These are phyloP conservation scores for Megamerina dolium DNA, from an alignment of 2,888 invertebrate species.

Conservation along the genomic window DNA sequence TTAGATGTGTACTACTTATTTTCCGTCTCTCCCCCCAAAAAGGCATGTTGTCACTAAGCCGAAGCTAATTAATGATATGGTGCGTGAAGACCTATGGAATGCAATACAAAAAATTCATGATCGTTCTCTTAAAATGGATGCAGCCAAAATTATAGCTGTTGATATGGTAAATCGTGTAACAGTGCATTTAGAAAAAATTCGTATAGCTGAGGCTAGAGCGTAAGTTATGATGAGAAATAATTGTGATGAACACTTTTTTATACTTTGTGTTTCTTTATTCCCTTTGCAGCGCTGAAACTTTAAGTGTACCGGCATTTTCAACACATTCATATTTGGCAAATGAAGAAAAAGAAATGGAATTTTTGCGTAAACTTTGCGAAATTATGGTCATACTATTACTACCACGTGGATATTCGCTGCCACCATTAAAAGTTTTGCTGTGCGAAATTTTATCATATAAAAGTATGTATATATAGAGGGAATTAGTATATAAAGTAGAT, in stretches of 20 bases:
- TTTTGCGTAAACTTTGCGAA: slow-evolving; percentile 75
- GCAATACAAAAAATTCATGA: slow-evolving; percentile 70
- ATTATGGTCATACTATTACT: slow-evolving; percentile 73
- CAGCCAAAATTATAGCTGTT: slow-evolving; percentile 73
- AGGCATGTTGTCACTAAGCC: slow-evolving; percentile 62
- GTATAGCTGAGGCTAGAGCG: slow-evolving; percentile 69
- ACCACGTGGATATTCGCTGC: slow-evolving; percentile 72
- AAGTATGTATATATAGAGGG: slow-evolving; percentile 53
- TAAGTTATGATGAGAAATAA: slow-evolving; percentile 52
- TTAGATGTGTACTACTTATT: background rate
- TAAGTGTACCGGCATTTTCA: slow-evolving; percentile 63
- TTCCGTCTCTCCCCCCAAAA: too few species aligned
- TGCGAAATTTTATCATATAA: slow-evolving; percentile 79
- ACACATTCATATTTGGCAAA: slow-evolving; percentile 69
- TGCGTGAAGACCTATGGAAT: slow-evolving; percentile 78
- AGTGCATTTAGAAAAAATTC: slow-evolving; percentile 78
- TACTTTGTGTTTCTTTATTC: background rate
- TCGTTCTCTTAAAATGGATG: slow-evolving; percentile 68
- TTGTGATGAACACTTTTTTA: background rate
- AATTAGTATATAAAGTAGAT: too few species aligned
- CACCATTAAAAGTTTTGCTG: slow-evolving; percentile 72
- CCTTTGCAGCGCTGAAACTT: slow-evolving; percentile 56
- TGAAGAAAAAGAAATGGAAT: slow-evolving; percentile 70
- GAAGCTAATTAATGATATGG: slow-evolving; percentile 58
- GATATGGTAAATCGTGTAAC: slow-evolving; percentile 77